Base-by-base conservation (phyloP, 2,113 vertebrate species). In the Sylvietta virens region DNA sequence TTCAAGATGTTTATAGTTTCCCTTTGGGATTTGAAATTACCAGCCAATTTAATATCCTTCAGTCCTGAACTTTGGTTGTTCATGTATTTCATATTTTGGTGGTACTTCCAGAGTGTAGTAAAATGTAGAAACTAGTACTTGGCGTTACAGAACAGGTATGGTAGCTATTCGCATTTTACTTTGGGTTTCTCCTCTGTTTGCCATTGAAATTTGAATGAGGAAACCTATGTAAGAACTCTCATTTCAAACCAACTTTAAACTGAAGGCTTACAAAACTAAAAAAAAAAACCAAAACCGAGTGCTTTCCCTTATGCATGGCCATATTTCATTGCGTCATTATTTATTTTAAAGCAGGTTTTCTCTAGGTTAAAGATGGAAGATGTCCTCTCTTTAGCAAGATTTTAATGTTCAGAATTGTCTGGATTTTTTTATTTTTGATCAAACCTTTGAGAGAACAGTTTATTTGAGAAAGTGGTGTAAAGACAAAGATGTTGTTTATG, bases 391-490 rank as follows among this genome's bases (percentile, higher is more conserved):
- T 53, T 35, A 79, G 23, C 53, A 90, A 92, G 40, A 22, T 72
- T 80, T 40, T 35, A 93, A 44, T 70, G 33, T 51, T 83, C 42
- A 80, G n/a, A 93, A 80, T 74, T 77, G 26, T 27, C 42, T 47
- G 74, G 21, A 20, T 35, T 44, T 62, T 24, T 81, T 64, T 56
- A 17, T 57, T 72, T 86, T 82, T 56, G 28, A 65, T 58, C 42
- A 73, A 73, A 70, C 44, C 35, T 94, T 40, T 19, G 50, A 88
- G 51, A 77, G 10, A 47, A 60, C 31, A 33, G 56, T 90, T 96
- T 95, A 86, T 95, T 91, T 94, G 67, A 90, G 71, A 86, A 92
- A 62, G 60, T 90, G 56, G 10, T 64, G 64, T 77, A 58, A 86
- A 85, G 87, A 66, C 27, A 72, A 83, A 80, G 67, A 15, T 62